These are phyloP conservation scores for Sphaeridia pumilis DNA, from an alignment of 2,888 invertebrate genomes.

Conservation along the genomic window DNA sequence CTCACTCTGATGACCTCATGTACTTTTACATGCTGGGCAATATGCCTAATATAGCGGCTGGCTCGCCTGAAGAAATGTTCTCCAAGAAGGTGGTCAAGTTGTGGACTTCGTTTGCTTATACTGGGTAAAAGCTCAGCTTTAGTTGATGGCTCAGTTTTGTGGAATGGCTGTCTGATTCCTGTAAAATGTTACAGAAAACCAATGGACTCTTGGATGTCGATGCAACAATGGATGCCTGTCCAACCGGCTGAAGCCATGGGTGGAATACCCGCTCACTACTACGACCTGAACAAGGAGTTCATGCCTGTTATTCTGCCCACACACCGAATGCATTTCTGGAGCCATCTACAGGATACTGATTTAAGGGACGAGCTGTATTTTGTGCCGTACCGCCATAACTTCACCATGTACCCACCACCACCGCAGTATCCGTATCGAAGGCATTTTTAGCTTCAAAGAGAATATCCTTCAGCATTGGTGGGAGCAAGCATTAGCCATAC, in stretches of 20 bases:
- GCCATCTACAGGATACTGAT: constrained; percentile 8
- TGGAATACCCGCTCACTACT: constrained; percentile 11
- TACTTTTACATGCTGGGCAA: constrained; percentile 5
- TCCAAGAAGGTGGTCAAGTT: constrained; percentile 13
- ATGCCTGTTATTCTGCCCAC: constrained; percentile 7
- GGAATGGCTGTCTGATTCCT: neutral
- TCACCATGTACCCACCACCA: neutral
- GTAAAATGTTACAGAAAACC: no score
- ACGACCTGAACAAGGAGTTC: constrained; percentile 5
- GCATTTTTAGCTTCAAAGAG: neutral
- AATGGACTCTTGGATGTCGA: constrained; percentile 8
- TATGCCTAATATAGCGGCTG: neutral
- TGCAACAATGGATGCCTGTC: constrained; percentile 12
- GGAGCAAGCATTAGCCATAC: no score
- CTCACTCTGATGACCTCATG: constrained; percentile 6
- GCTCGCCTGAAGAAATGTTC: constrained; percentile 7
- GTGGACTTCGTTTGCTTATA: constrained; percentile 4
- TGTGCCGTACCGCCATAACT: constrained; percentile 11
- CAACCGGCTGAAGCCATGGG: constrained; percentile 9
- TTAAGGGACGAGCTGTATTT: constrained; percentile 6
- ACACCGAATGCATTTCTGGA: constrained; percentile 17
- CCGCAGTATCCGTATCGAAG: neutral
- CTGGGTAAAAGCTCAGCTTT: constrained; percentile 3
- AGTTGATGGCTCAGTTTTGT: neutral
- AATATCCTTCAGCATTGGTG: no score